Evolutionary conservation across 2,113 vertebrate genomes (phyloP), one percentile per base, ranked within the genome.

Genomic region (Barnardius zonarius): DNA sequence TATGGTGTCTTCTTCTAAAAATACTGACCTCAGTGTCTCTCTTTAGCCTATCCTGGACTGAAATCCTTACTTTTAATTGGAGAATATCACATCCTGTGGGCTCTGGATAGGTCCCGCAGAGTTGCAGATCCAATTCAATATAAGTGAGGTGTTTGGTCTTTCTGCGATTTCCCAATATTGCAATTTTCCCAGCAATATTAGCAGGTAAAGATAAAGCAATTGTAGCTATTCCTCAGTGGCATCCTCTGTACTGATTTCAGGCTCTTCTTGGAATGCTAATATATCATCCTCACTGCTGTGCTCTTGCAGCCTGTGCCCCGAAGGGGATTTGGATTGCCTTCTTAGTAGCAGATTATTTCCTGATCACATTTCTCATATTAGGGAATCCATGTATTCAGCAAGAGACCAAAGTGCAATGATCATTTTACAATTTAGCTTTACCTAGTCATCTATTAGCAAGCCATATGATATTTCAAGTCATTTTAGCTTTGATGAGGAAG

Each of bases 241-340:
- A 73, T 84, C 54, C 77, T 93, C 84, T 88, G 78, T 68, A 82
- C 69, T 85, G 79, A 89, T 82, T 96, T 90, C 52, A 92, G 93
- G 75, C 61, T 69, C 51, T 90, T 97, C 88, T 96, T 96, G 94
- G 96, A 96, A 97, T 95, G 95, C 88, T 97, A 96, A 97, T 94
- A n/a, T 48, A 31, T 96, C 90, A 72, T 95, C 75, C 44, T 89
- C 82, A 43, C 69, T 75, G 64, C 76, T 77, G 76, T 61, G 62
- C 75, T 85, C 85, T 33, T 72, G 77, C 85, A 94, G 85, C 62
- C 85, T 52, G n/a, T 91, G 97, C 86, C 96, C 91, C 2, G 2
- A 92, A 87, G 95, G 94, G 94, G 94, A 96, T 94, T 96, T 16
- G 3, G 66, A 54, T 97, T 96, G 85, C 91, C 90, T 72, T 31